A percentile compares a stretch with the other conserved stretches of the same genome.
Conservation (phyloP, 2,113 vertebrate species). For the Irena cyanogastra region DNA sequence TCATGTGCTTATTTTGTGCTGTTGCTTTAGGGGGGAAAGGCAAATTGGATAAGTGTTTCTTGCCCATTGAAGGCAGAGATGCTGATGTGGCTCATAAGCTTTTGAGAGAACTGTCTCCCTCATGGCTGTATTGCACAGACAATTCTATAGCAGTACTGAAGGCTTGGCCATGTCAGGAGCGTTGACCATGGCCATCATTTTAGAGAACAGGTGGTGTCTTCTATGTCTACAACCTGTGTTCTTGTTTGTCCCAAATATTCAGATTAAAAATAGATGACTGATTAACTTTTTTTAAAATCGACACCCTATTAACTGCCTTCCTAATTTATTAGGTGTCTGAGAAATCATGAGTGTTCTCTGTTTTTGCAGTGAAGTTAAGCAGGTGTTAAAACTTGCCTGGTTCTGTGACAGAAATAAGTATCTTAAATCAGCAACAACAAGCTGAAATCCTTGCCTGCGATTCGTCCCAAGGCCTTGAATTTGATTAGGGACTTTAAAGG, state of each 20-base stretch:
- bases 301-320: neutral
- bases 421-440: neutral
- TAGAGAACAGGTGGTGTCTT: neutral
- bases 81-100: neutral
- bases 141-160: neutral
- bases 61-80: neutral
- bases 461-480: neutral
- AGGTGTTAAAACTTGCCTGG: neutral
- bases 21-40: neutral
- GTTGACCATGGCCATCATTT: neutral
- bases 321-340: neutral
- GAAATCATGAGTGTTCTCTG: neutral
- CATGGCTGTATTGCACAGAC: neutral
- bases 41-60: neutral
- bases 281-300: neutral
- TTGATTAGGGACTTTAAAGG: neutral
- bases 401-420: neutral
- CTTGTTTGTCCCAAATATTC: neutral
- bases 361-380: neutral
- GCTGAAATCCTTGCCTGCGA: neutral
- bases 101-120: neutral
- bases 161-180: neutral
- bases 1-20: neutral
- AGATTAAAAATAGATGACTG: neutral
- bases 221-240: neutral